phyloP scores from a whole-genome alignment of 2,113 vertebrate species.

The Dasyprocta punctata region DNA sequence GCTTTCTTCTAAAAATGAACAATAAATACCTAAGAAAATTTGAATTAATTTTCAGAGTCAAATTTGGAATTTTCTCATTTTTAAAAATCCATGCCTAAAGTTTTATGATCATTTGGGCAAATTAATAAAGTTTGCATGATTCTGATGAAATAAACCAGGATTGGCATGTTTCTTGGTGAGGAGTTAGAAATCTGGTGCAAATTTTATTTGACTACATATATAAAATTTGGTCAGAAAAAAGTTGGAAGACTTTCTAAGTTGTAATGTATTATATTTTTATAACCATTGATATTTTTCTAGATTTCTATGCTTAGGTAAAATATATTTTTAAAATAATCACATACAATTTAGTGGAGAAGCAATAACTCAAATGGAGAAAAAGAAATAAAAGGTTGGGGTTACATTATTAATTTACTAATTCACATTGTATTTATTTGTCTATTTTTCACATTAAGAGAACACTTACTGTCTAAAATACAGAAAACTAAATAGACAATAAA shows the following conservation, averaged over 20 bases:
- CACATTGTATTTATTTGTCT: not conserved
- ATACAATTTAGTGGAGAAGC: not conserved
- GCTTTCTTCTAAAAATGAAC: not conserved
- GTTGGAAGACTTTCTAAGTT: conserved; percentile 25
- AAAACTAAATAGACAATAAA: not conserved
- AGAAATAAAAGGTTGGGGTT: not conserved
- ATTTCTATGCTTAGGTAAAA: not conserved
- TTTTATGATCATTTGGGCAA: not conserved
- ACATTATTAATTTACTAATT: conserved; percentile 4
- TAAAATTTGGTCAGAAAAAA: conserved; percentile 58
- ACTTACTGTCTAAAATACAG: not conserved
- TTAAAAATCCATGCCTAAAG: not conserved
- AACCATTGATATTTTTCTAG: conserved; percentile 7
- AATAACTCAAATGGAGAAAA: not conserved
- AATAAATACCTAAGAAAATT: not conserved
- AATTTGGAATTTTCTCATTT: not conserved
- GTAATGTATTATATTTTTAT: conserved; percentile 33
- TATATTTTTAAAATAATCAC: not conserved
- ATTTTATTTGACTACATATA: not conserved
- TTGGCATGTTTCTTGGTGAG: not conserved
- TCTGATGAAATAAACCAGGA: not conserved
- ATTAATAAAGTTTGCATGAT: not conserved
- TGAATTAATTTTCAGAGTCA: not conserved
- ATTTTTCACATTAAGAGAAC: not conserved
- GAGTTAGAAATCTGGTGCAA: not conserved